Conservation (phyloP, 2,797 vertebrate genomes). For the Australoheros facetus region DNA sequence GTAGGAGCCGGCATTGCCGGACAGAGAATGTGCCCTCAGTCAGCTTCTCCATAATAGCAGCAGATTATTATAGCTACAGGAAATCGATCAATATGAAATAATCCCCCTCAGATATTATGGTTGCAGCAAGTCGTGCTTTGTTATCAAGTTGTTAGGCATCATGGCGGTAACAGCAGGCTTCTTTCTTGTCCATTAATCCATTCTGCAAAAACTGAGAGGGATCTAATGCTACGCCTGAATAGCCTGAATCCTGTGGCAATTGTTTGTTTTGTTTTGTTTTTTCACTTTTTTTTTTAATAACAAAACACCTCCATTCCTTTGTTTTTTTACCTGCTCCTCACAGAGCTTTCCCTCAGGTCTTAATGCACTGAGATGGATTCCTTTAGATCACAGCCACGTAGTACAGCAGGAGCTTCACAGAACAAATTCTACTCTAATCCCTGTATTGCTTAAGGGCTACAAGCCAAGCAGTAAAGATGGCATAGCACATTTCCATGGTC, state of each 20-base stretch:
- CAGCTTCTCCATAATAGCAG: neutral
- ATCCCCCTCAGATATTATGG: neutral
- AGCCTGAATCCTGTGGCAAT: constrained; percentile 13
- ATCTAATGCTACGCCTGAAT: constrained; percentile 16
- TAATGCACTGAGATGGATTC: constrained; percentile 58
- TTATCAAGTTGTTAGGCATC: constrained; percentile 38
- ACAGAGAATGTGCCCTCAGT: constrained; percentile 1
- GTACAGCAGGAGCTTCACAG: constrained; percentile 56
- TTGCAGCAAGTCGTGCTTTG: neutral
- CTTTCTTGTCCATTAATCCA: neutral
- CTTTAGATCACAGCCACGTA: constrained; percentile 49
- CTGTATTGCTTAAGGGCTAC: constrained; percentile 70
- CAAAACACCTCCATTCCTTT: constrained; percentile 31
- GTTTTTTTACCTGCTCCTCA: constrained; percentile 30
- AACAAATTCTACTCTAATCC: constrained; percentile 61
- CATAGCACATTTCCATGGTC: constrained; percentile 38
- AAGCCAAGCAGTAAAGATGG: constrained; percentile 59
- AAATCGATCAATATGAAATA: constrained; percentile 7
- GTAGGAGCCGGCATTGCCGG: neutral
- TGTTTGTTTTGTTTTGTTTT: rapidly evolving
- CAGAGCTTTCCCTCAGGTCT: constrained; percentile 36
- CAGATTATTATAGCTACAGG: constrained; percentile 11
- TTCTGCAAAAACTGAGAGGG: constrained; percentile 2
- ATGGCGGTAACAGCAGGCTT: constrained; percentile 8
- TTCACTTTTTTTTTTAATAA: neutral